Base-by-base conservation (phyloP, 2,113 vertebrate species). In the Oplegnathus fasciatus region DNA sequence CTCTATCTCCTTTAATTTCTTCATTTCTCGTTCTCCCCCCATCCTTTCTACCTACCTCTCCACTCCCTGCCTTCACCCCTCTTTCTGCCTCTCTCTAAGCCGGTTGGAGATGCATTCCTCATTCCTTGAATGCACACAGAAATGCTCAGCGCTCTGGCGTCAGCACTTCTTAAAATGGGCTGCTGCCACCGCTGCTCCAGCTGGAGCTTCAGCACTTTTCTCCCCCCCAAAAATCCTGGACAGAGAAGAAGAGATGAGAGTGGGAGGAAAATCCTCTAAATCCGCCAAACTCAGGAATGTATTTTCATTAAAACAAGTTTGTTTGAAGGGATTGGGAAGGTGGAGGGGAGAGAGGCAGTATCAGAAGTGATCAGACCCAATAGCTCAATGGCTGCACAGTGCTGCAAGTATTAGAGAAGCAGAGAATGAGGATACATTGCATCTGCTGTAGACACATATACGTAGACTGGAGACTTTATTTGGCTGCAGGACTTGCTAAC, bases 251-350 rank as follows among this genome's bases (percentile, higher is more conserved):
- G 50, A 77, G 82, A 86, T 87, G 86, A 90, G 74, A 84, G 86
- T 48, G 71, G 66, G 82, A 80, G 85, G 83, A 85, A 93, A 94
- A 94, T 90, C 91, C 72, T 26, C 83, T 88, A 91, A 94, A 92
- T 91, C 91, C 82, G 48, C 80, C 86, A 89, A 94, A 92, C 86
- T 90, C 86, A 79, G 93, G 90, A 93, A 94, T 93, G 92, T 90
- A 87, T 94, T 94, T 95, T 94, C 92, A 92, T 94, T 94, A 94
- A 92, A 92, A 87, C 82, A 77, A 88, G 93, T 92, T 93, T 92
- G 92, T 94, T 94, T 94, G 91, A 93, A 92, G 86, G 91, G 93
- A 93, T 92, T 88, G 88, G 70, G 14, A 65, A 74, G 78, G 88
- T 80, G 86, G 76, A 87, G 83, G 89, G 75, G 84, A 77, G 83